Evolutionary conservation across 2,888 invertebrate genomes (phyloP).

Genomic region (Apamea epomidion): DNA sequence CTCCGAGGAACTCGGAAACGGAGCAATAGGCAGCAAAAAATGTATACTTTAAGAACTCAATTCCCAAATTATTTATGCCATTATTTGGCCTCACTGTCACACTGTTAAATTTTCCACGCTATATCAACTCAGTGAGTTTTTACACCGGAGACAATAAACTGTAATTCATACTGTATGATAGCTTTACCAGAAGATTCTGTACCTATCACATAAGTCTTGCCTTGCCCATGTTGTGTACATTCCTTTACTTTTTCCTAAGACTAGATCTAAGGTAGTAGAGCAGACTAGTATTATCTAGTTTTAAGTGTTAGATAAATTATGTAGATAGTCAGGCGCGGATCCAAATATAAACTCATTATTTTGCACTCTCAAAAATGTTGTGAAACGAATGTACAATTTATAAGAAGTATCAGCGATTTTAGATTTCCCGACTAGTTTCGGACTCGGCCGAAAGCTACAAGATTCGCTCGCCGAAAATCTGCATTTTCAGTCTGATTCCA

Average conservation of each 20-base stretch:
- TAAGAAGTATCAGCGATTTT: not conserved
- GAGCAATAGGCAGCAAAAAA: conserved; percentile 6
- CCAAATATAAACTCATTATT: not conserved
- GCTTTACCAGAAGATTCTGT: conserved; percentile 28
- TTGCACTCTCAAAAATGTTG: not conserved
- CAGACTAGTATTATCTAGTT: conserved; percentile 56
- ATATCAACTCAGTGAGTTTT: conserved; percentile 13
- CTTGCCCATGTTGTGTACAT: conserved; percentile 55
- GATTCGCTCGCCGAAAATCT: not conserved
- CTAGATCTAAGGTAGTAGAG: conserved; percentile 48
- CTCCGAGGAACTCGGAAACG: not conserved
- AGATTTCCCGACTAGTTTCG: conserved; percentile 1
- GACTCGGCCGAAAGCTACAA: not conserved
- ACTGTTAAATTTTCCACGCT: conserved; percentile 5
- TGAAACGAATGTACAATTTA: not conserved
- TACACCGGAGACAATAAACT: conserved; percentile 56
- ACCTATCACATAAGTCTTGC: conserved; percentile 43
- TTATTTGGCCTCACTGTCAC: conserved; percentile 30
- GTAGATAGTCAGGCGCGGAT: conserved; percentile 38
- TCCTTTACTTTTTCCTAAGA: conserved; percentile 39
- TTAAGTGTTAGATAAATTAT: conserved; percentile 48
- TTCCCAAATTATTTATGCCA: conserved; percentile 7
- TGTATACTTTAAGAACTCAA: not conserved
- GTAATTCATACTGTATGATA: conserved; percentile 33
- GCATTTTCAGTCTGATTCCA: not conserved